Evolutionary conservation across 92 coral and sea anemone genomes (phyloP).

Genomic region (Parazoanthus darwini): DNA sequence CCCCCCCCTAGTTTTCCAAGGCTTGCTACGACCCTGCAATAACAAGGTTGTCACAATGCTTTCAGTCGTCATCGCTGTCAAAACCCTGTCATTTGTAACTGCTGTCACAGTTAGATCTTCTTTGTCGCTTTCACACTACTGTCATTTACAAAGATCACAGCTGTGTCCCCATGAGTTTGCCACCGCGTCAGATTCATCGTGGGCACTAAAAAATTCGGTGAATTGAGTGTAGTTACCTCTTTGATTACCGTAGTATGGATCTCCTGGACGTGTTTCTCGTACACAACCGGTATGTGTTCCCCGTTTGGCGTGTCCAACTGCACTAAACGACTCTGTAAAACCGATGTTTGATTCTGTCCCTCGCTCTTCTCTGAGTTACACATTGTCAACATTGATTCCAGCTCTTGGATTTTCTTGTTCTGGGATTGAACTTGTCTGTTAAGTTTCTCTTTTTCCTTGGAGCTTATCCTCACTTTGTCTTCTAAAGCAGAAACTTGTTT

Average conservation of each 20-base stretch:
- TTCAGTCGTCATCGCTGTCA: background rate
- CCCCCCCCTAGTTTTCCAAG: no score
- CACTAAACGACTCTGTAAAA: background rate
- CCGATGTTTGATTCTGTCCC: background rate
- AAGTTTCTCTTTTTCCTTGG: slow-evolving; percentile 7
- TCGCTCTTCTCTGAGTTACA: background rate
- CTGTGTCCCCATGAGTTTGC: background rate
- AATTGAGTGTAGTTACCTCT: slow-evolving; percentile 5
- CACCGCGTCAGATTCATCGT: background rate
- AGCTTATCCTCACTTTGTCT: background rate
- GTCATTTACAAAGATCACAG: background rate
- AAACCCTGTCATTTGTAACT: no score
- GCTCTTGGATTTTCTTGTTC: slow-evolving; percentile 12
- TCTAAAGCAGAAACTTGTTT: background rate
- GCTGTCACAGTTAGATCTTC: background rate
- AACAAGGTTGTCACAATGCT: no score
- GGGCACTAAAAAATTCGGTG: background rate
- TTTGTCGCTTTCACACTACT: no score
- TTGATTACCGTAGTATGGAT: slow-evolving; percentile 23
- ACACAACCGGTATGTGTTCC: slow-evolving; percentile 2
- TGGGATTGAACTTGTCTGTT: slow-evolving; percentile 5
- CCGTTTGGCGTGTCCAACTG: background rate
- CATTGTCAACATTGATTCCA: background rate
- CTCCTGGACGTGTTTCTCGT: slow-evolving; percentile 18
- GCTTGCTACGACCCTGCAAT: no score